Evolutionary conservation across 2,888 invertebrate species (phyloP).

Genomic region (Panorpa germanica): DNA sequence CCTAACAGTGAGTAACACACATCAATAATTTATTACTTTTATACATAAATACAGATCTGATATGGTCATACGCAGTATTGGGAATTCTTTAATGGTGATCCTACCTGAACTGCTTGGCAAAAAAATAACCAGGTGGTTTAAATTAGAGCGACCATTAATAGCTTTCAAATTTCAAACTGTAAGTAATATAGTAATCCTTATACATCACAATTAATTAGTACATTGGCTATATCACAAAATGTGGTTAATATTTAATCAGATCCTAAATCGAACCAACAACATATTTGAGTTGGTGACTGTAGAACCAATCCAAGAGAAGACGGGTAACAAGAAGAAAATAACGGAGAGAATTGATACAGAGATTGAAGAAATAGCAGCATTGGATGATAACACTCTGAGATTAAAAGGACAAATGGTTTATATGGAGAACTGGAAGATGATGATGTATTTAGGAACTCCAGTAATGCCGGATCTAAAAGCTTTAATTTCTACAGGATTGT

Average conservation of each 20-base stretch:
- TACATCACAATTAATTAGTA: too few relatives aligned
- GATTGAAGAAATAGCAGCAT: slow-evolving; percentile 45
- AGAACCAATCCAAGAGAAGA: slow-evolving; percentile 61
- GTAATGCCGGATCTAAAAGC: slow-evolving; percentile 91
- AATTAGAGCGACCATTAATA: slow-evolving; percentile 77
- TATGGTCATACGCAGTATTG: slow-evolving; percentile 76
- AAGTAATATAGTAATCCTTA: slow-evolving; percentile 22
- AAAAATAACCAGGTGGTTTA: slow-evolving; percentile 82
- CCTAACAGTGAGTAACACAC: background rate
- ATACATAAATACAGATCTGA: slow-evolving; percentile 40
- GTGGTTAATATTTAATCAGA: too few relatives aligned
- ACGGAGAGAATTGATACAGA: slow-evolving; percentile 33
- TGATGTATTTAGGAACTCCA: slow-evolving; percentile 92
- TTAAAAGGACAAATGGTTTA: slow-evolving; percentile 88
- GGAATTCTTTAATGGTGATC: slow-evolving; percentile 78
- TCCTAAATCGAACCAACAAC: slow-evolving; percentile 87
- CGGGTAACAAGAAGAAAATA: slow-evolving; percentile 31
- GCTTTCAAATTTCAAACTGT: slow-evolving; percentile 91
- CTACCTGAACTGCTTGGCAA: slow-evolving; percentile 74
- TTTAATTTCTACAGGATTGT: slow-evolving; percentile 80
- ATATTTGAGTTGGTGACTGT: slow-evolving; percentile 89
- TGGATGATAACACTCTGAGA: slow-evolving; percentile 39
- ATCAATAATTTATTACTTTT: slow-evolving; percentile 10
- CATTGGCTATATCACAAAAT: too few relatives aligned
- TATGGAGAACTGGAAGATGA: slow-evolving; percentile 96